Evolutionary conservation across 2,888 invertebrate genomes (phyloP).

Genomic region (Piscicola geometra): DNA sequence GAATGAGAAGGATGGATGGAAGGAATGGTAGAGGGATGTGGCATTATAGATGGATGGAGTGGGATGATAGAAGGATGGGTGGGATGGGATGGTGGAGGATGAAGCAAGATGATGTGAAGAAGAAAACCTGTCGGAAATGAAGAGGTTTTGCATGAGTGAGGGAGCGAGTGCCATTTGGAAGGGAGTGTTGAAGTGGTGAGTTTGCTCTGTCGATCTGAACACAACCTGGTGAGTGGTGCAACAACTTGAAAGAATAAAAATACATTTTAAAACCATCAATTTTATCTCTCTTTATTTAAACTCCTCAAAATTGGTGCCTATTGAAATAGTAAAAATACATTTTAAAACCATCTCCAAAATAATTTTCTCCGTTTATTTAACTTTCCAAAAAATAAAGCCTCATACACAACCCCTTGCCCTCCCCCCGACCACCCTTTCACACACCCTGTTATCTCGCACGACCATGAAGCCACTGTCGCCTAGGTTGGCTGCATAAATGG

Average conservation of each 20-base stretch:
- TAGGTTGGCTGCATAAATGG: constrained; percentile 90
- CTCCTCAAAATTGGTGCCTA: too few species aligned
- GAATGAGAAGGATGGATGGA: too few species aligned
- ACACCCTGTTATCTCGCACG: constrained; percentile 38
- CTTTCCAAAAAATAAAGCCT: too few species aligned
- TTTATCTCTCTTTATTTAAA: too few species aligned
- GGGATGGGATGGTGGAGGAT: too few species aligned
- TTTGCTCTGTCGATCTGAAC: constrained; percentile 89
- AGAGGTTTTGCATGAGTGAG: constrained; percentile 73
- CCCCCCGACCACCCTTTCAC: too few species aligned
- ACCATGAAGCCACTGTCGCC: constrained; percentile 79
- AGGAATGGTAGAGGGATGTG: neutral
- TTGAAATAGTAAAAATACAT: neutral
- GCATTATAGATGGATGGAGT: neutral
- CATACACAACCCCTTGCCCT: too few species aligned
- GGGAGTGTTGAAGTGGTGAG: constrained; percentile 97
- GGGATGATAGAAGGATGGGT: neutral
- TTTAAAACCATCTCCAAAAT: neutral
- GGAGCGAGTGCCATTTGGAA: constrained; percentile 93
- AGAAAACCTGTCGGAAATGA: constrained; percentile 84
- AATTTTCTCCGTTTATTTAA: too few species aligned
- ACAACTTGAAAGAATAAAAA: constrained; percentile 36
- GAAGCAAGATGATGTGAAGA: too few species aligned
- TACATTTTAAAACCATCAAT: neutral
- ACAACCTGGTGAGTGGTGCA: constrained; percentile 66